phyloP scores from a whole-genome alignment of 1,140 invertebrate genomes.

The Drosophila pseudoobscura region DNA sequence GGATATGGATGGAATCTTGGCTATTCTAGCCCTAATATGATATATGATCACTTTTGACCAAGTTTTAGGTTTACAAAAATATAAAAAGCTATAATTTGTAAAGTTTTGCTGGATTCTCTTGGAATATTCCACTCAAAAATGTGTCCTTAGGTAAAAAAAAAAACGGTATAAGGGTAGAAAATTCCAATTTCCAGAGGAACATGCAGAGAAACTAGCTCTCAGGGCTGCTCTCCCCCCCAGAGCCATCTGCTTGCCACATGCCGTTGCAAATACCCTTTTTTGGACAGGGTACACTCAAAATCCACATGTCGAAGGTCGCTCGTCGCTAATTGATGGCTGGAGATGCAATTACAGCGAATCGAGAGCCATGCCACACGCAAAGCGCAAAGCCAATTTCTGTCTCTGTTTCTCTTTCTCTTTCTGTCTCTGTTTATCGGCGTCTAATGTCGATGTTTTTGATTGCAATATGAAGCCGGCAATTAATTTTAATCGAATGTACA shows the following conservation, averaged over 20 bases:
- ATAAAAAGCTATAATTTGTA: too few relatives aligned
- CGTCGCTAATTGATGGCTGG: constrained; percentile 44
- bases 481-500: constrained; percentile 70
- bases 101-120: too few relatives aligned
- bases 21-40: too few relatives aligned
- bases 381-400: constrained; percentile 45
- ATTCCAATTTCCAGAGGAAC: constrained; percentile 2
- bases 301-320: constrained; percentile 30
- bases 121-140: too few relatives aligned
- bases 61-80: too few relatives aligned
- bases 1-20: too few relatives aligned
- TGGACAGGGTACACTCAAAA: neutral
- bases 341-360: constrained; percentile 20
- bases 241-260: too few relatives aligned
- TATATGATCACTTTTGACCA: too few relatives aligned
- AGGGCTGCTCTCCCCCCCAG: too few relatives aligned
- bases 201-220: neutral
- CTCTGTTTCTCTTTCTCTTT: constrained; percentile 6
- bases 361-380: neutral
- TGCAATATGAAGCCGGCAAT: constrained; percentile 76
- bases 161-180: neutral
- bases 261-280: too few relatives aligned
- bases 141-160: too few relatives aligned
- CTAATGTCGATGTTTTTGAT: constrained; percentile 60
- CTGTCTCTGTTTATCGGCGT: constrained; percentile 10